Evolutionary conservation across 2,888 invertebrate genomes (phyloP).

Genomic region (Agrochola circellaris): DNA sequence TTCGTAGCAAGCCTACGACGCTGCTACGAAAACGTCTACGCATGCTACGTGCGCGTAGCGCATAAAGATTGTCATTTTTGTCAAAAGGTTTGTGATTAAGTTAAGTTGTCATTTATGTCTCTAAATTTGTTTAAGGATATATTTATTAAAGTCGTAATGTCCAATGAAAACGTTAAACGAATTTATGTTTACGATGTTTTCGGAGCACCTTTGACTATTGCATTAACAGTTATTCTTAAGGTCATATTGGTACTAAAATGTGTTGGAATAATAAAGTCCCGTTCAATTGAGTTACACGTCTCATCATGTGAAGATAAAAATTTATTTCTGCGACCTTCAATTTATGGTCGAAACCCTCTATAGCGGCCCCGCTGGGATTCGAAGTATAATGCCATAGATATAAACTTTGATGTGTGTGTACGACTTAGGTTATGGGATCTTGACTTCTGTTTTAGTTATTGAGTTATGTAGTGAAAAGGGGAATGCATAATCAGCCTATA

Average conservation of each 20-base stretch:
- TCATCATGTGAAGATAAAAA: constrained; percentile 30
- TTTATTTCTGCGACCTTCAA: constrained; percentile 20
- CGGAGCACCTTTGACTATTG: constrained; percentile 26
- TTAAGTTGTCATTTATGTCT: constrained; percentile 9
- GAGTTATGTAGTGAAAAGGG: neutral
- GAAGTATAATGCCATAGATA: constrained; percentile 15
- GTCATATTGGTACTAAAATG: constrained; percentile 47
- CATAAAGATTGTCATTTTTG: constrained; percentile 6
- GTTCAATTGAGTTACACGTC: constrained; percentile 41
- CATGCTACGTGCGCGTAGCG: constrained; percentile 39
- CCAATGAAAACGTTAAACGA: constrained; percentile 17
- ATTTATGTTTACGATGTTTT: constrained; percentile 43
- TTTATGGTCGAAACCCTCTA: constrained; percentile 32
- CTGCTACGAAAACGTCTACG: constrained; percentile 38
- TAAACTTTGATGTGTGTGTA: neutral
- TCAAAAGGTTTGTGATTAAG: constrained; percentile 15
- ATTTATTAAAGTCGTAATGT: constrained; percentile 35
- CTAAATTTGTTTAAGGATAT: constrained; percentile 9
- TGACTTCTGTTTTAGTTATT: neutral
- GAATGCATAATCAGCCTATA: no score
- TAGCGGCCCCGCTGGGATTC: constrained; percentile 3
- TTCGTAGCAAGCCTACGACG: constrained; percentile 38
- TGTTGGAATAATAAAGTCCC: constrained; percentile 29
- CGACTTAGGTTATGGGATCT: neutral
- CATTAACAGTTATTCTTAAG: constrained; percentile 14